Evolutionary conservation across 2,888 invertebrate genomes (phyloP), one percentile per base, ranked within the genome.

Genomic region (Thera britannica): DNA sequence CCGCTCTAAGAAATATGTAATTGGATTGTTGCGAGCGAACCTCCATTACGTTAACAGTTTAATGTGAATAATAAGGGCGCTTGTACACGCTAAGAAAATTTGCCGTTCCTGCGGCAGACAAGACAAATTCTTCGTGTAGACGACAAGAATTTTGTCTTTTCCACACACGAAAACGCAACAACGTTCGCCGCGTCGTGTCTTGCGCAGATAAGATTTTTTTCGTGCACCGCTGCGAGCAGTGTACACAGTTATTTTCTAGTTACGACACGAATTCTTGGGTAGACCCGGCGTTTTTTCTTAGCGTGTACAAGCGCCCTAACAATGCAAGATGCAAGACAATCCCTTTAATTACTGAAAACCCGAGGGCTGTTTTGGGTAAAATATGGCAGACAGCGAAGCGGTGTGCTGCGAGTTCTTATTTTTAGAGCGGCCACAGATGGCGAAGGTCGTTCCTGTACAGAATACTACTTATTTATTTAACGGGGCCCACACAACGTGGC

Each of bases 401-500:
- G 70, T 71, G 70, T 70, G 74, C 76, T 74, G 67, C 73, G 71
- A 79, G 73, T 79, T 81, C 83, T 86, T 90, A 90, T 90, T 89
- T 90, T 87, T 83, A 85, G 85, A 85, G 75, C 83, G 83, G 83
- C 83, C 88, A 79, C 91, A 90, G 89, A 89, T 89, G 90, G 86
- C 79, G 86, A 89, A 90, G 90, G 90, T 85, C 88, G 86, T 79
- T 82, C 81, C 83, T 77, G 83, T 78, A 82, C 85, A 82, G 84
- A 85, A 81, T 81, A 80, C 82, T 85, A 83, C 86, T 89, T 89
- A 90, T 88, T 90, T 91, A 90, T 90, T 90, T 86, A 90, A 83
- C 82, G 77, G 77, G 71, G 83, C 83, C 85, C 84, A 83, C 86
- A 81, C 83, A 83, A 75, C 79, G 82, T 77, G 82, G 78, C 79